Evolutionary conservation across 2,797 vertebrate genomes (phyloP).

Genomic region (Borostomias antarcticus): DNA sequence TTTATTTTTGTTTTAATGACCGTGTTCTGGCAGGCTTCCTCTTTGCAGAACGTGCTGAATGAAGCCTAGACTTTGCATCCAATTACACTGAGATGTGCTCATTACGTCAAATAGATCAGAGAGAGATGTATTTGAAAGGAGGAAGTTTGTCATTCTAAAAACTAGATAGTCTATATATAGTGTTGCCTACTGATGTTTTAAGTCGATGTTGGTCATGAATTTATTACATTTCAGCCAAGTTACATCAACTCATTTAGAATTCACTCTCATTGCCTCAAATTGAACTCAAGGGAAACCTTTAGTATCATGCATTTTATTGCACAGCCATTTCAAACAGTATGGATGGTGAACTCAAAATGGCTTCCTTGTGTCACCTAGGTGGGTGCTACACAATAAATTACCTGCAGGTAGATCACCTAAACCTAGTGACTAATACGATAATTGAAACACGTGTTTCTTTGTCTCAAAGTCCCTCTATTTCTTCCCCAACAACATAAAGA

Average conservation of each 20-base stretch:
- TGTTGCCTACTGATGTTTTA: not conserved
- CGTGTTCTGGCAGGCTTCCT: constrained; percentile 55
- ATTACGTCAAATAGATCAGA: constrained; percentile 37
- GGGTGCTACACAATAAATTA: not conserved
- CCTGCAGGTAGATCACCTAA: not conserved
- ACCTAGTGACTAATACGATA: not conserved
- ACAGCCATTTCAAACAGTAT: constrained; percentile 2
- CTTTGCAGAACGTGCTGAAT: constrained; percentile 53
- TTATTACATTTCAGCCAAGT: not conserved
- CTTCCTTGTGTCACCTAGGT: not conserved
- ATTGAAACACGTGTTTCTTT: too few relatives aligned
- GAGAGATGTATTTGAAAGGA: constrained; percentile 28
- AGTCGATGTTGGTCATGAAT: not conserved
- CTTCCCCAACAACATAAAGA: not conserved
- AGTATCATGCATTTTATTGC: not conserved
- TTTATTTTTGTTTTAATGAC: constrained; percentile 74
- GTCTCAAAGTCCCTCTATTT: too few relatives aligned
- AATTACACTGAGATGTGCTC: constrained; percentile 52
- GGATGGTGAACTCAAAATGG: not conserved
- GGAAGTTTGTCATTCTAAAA: constrained; percentile 13
- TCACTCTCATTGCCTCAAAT: constrained; percentile 19
- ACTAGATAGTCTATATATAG: constrained; percentile 10
- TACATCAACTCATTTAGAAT: constrained; percentile 42
- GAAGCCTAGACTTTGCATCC: constrained; percentile 32
- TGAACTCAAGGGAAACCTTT: not conserved